phyloP scores from a whole-genome alignment of 2,113 vertebrate species.

The Psophia crepitans region DNA sequence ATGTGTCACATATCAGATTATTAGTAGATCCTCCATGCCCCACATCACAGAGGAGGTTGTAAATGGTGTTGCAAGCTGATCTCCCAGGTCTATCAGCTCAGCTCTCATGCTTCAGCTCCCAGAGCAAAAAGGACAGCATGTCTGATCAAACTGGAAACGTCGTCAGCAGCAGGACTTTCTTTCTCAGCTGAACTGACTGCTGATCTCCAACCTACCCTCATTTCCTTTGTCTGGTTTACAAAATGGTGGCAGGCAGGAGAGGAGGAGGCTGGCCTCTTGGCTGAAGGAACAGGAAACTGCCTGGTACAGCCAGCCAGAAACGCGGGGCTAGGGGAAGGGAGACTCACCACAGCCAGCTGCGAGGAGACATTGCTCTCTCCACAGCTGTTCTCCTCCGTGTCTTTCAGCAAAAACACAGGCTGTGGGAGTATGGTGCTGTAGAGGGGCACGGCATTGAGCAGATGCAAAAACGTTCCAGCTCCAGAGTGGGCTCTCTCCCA shows the following conservation, averaged over 20 bases:
- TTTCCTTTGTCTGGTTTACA: background rate
- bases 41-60: background rate
- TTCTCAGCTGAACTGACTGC: background rate
- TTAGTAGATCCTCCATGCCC: background rate
- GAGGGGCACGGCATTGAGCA: background rate
- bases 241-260: background rate
- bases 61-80: rapidly evolving
- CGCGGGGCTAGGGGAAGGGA: background rate
- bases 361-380: background rate
- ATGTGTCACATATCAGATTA: background rate
- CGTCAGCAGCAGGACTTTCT: background rate
- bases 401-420: background rate
- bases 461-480: background rate
- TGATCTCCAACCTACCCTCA: background rate
- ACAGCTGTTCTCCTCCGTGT: background rate
- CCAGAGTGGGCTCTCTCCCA: rapidly evolving
- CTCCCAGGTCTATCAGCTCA: background rate
- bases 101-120: background rate
- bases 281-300: background rate
- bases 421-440: background rate
- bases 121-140: background rate
- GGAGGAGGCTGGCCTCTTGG: background rate
- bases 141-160: background rate
- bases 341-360: background rate
- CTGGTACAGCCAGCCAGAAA: background rate